Evolutionary conservation across 2,797 vertebrate species (phyloP), one percentile per base, ranked within the genome.

Genomic region (Scyliorhinus canicula): DNA sequence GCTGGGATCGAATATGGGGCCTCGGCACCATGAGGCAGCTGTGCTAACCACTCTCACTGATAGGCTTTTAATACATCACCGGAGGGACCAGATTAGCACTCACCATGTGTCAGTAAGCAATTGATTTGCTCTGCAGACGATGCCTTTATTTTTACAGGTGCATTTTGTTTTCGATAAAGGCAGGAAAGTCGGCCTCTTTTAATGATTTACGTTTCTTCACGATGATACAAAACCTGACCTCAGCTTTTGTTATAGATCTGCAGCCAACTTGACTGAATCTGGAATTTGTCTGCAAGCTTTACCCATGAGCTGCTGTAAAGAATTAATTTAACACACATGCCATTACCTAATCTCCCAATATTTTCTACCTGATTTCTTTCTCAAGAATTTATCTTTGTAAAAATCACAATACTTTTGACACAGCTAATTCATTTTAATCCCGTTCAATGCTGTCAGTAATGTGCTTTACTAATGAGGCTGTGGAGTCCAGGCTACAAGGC

Each of bases 211-310:
- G 77, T 79, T 79, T 79, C 77, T 21, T 44, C 77, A 79, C 44
- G n/a, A 79, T 19, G 1, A 19, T 57, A 88, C 85, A 57, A 57
- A 85, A 57, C 35, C 52, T 57, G 52, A 60, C 52, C 31, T 88
- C 52, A 55, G 44, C 9, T 6, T 88, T 52, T 88, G 31, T n/a
- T 57, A 88, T 57, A 57, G 50, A 57, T 35, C 50, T 35, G 44
- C 11, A 88, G 85, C 52, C 52, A 88, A 88, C 31, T 57, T 60
- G 52, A 88, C 85, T 57, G 55, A 88, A 88, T 88, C 52, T 88
- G 52, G 52, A 88, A 86, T 86, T 86, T 55, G 50, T 55, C 11
- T 55, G 50, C 28, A 31, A 55, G 4, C 24, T 86, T 86, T 50
- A 86, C 26, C 55, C 84, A 86, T 86, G 50, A 24, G 50, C 31